Base-by-base conservation (phyloP, 2,797 vertebrate species). In the Macropus fuliginosus region DNA sequence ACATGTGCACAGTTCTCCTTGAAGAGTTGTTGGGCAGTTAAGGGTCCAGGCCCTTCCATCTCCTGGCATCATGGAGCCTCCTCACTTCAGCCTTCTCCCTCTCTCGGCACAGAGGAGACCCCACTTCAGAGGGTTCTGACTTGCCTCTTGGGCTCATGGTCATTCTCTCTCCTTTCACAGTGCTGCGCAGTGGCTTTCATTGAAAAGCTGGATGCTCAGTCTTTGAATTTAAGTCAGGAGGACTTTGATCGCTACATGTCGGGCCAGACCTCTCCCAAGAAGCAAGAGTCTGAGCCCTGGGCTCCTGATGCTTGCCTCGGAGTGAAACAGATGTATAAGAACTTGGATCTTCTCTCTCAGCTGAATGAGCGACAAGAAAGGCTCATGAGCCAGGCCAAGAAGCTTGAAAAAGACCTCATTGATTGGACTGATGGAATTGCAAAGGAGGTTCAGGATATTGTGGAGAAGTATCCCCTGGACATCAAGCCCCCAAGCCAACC, bases 211-310 rank as follows among this genome's bases (percentile, higher is more conserved):
- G 99, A 99, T 3, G 99, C 99, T 96, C 99, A 99, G 98, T 99
- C 99, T 18, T 98, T 99, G 96, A 99, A 99, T 94, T 98, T 99
- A 91, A 99, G 99, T 97, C 98, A 99, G 31, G 99, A 99, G 96
- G 99, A 99, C 96, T 99, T 99, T 89, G 99, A 99, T 98, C 99
- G 99, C 90, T 99, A 99, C 98, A 99, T 99, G 99, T 99, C 99
- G 0, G 99, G 99, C 96, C 99, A 99, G 96, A 99, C 99, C 0
- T 99, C 99, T 11, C 99, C 99, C 0, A 99, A 99, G 93, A 99
- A 99, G 94, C 99, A 98, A 92, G 99, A 98, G 90, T 95, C 99
- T 0, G 99, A 99, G 74, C 98, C 96, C 52, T 99, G 99, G 98
- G 97, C 98, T 12, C 97, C 98, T 0, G 95, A 98, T 0, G 98